Conservation (phyloP, 2,888 invertebrate genomes). For the Eretmocerus hayati region DNA sequence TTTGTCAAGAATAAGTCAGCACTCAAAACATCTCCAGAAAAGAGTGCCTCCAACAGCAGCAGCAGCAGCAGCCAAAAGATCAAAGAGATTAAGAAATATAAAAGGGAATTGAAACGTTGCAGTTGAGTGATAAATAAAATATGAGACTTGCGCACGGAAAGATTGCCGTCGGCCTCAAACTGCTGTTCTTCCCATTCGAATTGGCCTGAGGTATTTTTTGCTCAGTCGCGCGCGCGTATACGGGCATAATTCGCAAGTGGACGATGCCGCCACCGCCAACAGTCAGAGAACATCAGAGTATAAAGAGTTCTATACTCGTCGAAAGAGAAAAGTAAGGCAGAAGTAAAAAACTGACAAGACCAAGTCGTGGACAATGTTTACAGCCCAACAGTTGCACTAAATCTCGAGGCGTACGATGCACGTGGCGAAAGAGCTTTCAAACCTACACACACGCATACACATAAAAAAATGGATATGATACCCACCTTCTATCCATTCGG, state of each 20-base stretch:
- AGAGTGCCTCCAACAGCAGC: background rate
- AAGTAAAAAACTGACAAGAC: background rate
- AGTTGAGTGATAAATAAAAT: constrained; percentile 19
- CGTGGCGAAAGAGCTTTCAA: constrained; percentile 1
- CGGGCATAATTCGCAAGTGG: background rate
- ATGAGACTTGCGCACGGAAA: constrained; percentile 8
- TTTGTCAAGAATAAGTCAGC: too few species aligned
- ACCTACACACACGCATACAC: too few species aligned
- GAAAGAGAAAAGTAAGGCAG: background rate
- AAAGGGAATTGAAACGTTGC: background rate
- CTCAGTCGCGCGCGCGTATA: background rate
- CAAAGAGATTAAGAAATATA: too few species aligned
- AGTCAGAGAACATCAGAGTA: background rate
- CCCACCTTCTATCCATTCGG: too few species aligned
- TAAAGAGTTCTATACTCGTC: too few species aligned
- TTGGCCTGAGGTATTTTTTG: background rate
- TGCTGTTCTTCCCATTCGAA: background rate
- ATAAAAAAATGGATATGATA: too few species aligned
- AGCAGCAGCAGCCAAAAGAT: background rate
- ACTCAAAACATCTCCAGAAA: background rate
- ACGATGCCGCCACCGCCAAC: too few species aligned
- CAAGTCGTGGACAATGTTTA: constrained; percentile 9
- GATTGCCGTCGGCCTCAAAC: background rate
- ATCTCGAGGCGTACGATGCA: constrained; percentile 10
- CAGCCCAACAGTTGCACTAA: constrained; percentile 17